phyloP scores from a whole-genome alignment of 30 jellyfish, hydroid and myxozoan genomes.

The Sanderia malayensis region DNA sequence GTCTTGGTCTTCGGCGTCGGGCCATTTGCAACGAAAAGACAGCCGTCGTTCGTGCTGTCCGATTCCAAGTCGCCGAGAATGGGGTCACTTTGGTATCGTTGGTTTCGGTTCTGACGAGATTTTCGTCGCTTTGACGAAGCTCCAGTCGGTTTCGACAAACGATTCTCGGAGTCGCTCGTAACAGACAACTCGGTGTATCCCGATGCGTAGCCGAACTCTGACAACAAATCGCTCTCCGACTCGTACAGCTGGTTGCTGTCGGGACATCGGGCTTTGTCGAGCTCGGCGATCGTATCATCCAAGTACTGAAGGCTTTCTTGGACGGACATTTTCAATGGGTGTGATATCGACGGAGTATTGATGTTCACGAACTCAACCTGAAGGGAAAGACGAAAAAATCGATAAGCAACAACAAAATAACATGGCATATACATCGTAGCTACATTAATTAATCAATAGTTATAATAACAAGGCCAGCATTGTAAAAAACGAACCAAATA shows the following conservation, averaged over 20 bases:
- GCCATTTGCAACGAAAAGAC: conserved; percentile 29
- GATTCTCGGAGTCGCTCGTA: conserved; percentile 45
- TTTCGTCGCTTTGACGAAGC: conserved; percentile 44
- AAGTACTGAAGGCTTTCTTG: conserved; percentile 48
- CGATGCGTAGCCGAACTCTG: conserved; percentile 71
- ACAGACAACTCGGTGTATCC: conserved; percentile 67
- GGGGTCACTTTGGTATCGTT: conserved; percentile 50
- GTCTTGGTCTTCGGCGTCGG: conserved; percentile 29
- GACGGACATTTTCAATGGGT: conserved; percentile 33
- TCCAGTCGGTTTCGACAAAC: conserved; percentile 18
- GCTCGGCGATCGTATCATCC: conserved; percentile 41
- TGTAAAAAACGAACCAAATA: too few relatives aligned
- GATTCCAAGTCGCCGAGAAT: conserved; percentile 58
- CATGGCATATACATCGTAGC: too few relatives aligned
- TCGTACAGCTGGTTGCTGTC: conserved; percentile 24
- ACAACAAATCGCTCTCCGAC: conserved; percentile 62
- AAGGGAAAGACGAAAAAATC: too few relatives aligned
- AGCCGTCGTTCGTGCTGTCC: conserved; percentile 65
- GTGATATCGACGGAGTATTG: neutral
- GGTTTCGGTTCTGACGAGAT: conserved; percentile 53
- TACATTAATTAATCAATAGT: too few relatives aligned
- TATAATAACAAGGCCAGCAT: too few relatives aligned
- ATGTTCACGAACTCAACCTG: conserved; percentile 20
- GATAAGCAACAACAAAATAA: too few relatives aligned
- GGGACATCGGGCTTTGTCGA: conserved; percentile 11